Conservation (phyloP, 1,140 invertebrate species). For the Tetraneura akinire region DNA sequence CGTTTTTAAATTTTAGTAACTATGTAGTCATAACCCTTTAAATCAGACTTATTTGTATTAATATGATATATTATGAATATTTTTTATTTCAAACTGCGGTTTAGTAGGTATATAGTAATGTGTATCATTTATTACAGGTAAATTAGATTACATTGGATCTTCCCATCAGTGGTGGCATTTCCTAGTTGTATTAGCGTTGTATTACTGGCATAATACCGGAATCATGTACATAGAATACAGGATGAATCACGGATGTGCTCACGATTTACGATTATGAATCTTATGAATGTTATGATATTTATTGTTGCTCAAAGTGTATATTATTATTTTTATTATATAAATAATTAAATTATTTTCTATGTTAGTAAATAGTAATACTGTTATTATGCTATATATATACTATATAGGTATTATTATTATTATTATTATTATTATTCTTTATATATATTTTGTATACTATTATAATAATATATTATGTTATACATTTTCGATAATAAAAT, state of each 20-base stretch:
- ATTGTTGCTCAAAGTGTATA: background rate
- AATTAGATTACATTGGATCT: constrained; percentile 86
- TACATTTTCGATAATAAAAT: background rate
- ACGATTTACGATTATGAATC: constrained; percentile 59
- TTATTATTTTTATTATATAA: background rate
- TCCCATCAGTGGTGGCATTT: constrained; percentile 97
- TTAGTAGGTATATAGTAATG: too few relatives aligned
- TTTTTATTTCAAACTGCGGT: background rate
- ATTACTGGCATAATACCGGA: constrained; percentile 94
- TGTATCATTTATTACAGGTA: constrained; percentile 62
- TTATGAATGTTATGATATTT: too few relatives aligned
- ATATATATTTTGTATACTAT: background rate
- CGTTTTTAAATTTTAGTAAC: too few relatives aligned
- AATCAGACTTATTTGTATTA: too few relatives aligned
- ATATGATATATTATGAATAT: background rate
- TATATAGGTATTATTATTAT: too few relatives aligned
- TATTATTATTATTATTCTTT: too few relatives aligned
- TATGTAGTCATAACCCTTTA: too few relatives aligned
- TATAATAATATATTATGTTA: too few relatives aligned
- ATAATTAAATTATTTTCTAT: constrained; percentile 20
- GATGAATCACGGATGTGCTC: constrained; percentile 77
- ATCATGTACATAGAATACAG: constrained; percentile 82
- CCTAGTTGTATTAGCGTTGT: constrained; percentile 83
- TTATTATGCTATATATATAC: too few relatives aligned
- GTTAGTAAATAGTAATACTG: background rate